Conservation (phyloP, 2,797 vertebrate genomes). For the Arctocebus calabarensis region DNA sequence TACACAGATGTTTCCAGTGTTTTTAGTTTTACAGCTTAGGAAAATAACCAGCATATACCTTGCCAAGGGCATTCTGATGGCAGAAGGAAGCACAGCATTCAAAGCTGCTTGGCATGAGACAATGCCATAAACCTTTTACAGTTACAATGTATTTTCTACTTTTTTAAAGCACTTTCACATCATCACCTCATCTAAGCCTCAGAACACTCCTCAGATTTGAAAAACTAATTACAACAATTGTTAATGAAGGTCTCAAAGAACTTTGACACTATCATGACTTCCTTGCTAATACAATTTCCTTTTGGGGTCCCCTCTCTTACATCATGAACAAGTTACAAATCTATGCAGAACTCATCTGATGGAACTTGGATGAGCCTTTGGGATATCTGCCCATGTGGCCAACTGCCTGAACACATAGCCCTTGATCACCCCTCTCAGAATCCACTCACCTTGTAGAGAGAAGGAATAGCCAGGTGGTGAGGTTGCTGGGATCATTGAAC, state of each 20-base stretch:
- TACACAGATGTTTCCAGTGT: background rate
- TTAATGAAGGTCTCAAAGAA: constrained; percentile 45
- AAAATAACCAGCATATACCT: background rate
- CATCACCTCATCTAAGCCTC: background rate
- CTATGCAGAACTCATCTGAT: background rate
- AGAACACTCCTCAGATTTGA: background rate
- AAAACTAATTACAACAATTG: constrained; percentile 3
- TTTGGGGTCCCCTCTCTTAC: background rate
- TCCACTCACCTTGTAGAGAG: constrained; percentile 95
- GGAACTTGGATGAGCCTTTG: background rate
- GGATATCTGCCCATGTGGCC: background rate
- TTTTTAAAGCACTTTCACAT: constrained; percentile 40
- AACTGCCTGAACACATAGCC: background rate
- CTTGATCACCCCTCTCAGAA: background rate
- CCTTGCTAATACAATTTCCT: background rate
- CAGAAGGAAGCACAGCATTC: background rate
- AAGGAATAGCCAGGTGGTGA: constrained; percentile 94
- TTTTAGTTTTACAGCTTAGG: background rate
- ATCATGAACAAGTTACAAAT: constrained; percentile 38
- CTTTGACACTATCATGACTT: background rate
- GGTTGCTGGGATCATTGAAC: constrained; percentile 97
- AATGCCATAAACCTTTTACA: background rate
- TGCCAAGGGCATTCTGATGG: background rate
- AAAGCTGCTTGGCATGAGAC: background rate
- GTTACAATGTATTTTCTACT: background rate